Evolutionary conservation across 2,113 vertebrate genomes (phyloP).

Genomic region (Eubucco bourcierii): DNA sequence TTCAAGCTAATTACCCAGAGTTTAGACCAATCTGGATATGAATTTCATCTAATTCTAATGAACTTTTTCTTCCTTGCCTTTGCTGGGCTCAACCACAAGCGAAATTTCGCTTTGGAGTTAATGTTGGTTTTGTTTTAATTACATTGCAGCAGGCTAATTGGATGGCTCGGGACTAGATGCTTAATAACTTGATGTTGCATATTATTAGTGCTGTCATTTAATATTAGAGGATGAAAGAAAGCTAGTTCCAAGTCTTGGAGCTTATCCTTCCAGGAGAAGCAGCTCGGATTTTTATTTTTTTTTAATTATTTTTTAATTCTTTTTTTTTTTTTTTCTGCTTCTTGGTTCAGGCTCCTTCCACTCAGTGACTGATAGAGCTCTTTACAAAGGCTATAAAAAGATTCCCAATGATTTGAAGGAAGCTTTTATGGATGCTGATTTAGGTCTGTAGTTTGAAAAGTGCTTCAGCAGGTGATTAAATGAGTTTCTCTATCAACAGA

Average conservation of each 20-base stretch:
- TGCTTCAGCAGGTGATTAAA: slow-evolving; percentile 31
- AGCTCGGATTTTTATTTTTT: not conserved
- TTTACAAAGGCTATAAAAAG: slow-evolving; percentile 21
- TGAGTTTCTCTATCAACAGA: slow-evolving; percentile 31
- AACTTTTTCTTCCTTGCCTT: slow-evolving; percentile 46
- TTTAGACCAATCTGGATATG: slow-evolving; percentile 64
- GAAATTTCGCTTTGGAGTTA: slow-evolving; percentile 49
- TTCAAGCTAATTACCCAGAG: slow-evolving; percentile 68
- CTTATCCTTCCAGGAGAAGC: slow-evolving; percentile 6
- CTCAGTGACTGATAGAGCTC: slow-evolving; percentile 1
- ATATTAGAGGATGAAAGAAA: slow-evolving; percentile 38
- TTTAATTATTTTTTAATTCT: not conserved
- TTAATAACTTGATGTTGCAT: slow-evolving; percentile 60
- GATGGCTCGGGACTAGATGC: slow-evolving; percentile 49
- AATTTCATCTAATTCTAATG: slow-evolving; percentile 62
- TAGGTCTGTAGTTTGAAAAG: slow-evolving; percentile 31
- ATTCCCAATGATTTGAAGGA: not conserved
- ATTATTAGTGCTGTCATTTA: slow-evolving; percentile 59
- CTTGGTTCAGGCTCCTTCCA: not conserved
- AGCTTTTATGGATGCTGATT: slow-evolving; percentile 40
- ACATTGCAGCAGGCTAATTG: slow-evolving; percentile 52
- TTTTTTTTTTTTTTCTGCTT: not conserved
- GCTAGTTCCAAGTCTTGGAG: slow-evolving; percentile 18
- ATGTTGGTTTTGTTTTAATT: slow-evolving; percentile 68
- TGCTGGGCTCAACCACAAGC: slow-evolving; percentile 19